Evolutionary conservation across 2,113 vertebrate species (phyloP), one percentile per base, ranked within the genome.

Genomic region (Electrona antarctica): DNA sequence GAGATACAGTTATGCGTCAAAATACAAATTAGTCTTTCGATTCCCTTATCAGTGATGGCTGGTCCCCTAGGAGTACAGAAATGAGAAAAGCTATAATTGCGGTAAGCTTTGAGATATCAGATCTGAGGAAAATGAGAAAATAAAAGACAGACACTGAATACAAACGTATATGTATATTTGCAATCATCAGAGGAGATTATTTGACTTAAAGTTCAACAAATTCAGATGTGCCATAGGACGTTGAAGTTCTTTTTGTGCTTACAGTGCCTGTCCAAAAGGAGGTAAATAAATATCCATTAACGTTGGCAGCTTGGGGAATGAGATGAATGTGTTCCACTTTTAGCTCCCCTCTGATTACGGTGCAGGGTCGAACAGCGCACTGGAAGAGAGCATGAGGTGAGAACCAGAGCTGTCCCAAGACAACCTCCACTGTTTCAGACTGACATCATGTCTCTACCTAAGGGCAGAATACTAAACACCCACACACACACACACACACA

Each of bases 311-410:
- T 63, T 10, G 75, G 57, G 65, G 79, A 86, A 85, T 87, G 84
- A 88, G 81, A 90, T 87, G 79, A 88, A 89, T 89, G 85, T 74
- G 76, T 81, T 88, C 81, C 84, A 76, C 82, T 85, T 89, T 90
- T 76, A 80, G 80, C 70, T 82, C 69, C 70, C 60, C 49, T 78
- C 75, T 47, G 73, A 75, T 71, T 83, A 75, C 68, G 80, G 76
- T 14, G 73, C 70, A 41, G 65, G 72, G 72, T 84, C 75, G 78
- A 29, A 12, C 60, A 12, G 66, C n/a, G 52, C 56, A 67, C 65
- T 47, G 78, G 59, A 69, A 66, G 79, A 74, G 60, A 74, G 60
- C 70, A 65, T 65, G 78, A 76, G 76, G 73, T 70, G 74, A 54
- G 71, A 69, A 67, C 63, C 73, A 79, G 75, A 83, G 71, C 71